phyloP scores from a whole-genome alignment of 2,113 vertebrate species.

The Piaya cayana region DNA sequence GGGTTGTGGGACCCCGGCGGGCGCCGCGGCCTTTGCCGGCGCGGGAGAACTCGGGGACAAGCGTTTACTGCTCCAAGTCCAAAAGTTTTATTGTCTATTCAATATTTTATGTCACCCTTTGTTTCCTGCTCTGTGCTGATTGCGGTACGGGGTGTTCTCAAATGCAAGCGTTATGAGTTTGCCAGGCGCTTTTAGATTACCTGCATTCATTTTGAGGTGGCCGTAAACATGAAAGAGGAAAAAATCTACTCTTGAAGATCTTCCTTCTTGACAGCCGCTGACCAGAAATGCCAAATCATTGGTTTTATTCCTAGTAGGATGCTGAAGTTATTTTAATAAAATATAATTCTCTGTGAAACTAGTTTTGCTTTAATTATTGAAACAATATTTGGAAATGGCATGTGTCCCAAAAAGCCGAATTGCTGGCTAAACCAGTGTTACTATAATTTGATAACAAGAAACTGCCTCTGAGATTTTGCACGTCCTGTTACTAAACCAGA shows the following conservation, averaged over 20 bases:
- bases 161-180: background rate
- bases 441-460: background rate
- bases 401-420: background rate
- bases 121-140: rapidly evolving
- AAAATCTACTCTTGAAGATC: rapidly evolving
- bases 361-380: background rate
- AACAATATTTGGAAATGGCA: background rate
- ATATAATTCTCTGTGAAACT: background rate
- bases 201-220: rapidly evolving
- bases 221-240: rapidly evolving
- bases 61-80: background rate
- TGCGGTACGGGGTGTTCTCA: rapidly evolving
- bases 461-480: background rate
- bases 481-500: background rate
- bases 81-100: rapidly evolving
- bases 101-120: rapidly evolving
- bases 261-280: background rate
- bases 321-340: background rate
- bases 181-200: background rate
- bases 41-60: too few relatives aligned
- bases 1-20: background rate
- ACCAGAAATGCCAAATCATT: background rate
- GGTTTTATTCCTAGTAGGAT: background rate
- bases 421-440: background rate
- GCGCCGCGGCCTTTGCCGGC: rapidly evolving